phyloP scores from a whole-genome alignment of 2,113 vertebrate genomes.

The Hyaena hyaena region DNA sequence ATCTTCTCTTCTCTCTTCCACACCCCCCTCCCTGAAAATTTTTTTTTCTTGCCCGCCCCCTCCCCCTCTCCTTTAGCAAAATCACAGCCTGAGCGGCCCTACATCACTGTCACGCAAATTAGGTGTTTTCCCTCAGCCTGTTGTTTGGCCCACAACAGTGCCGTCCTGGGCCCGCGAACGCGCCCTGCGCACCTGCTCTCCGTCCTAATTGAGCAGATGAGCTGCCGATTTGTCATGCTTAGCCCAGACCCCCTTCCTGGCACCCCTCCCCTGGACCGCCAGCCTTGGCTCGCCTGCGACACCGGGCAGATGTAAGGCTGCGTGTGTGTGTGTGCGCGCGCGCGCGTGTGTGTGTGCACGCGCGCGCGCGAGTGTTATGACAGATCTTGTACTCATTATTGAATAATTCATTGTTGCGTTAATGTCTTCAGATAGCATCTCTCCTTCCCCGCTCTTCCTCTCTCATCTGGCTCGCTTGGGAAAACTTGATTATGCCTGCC shows the following conservation, averaged over 20 bases:
- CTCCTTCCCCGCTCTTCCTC: constrained; percentile 83
- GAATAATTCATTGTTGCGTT: constrained; percentile 95
- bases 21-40: not conserved
- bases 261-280: constrained; percentile 72
- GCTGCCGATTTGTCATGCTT: constrained; percentile 90
- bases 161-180: constrained; percentile 71
- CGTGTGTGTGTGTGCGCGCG: constrained; percentile 36
- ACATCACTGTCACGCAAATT: constrained; percentile 87
- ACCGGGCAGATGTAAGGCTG: constrained; percentile 86
- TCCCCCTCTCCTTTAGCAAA: not conserved
- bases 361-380: constrained; percentile 70
- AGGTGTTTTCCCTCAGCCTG: constrained; percentile 87
- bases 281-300: constrained; percentile 79
- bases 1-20: constrained; percentile 36
- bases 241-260: constrained; percentile 86
- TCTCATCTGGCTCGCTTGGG: constrained; percentile 88
- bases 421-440: constrained; percentile 91
- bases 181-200: constrained; percentile 86
- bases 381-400: constrained; percentile 92
- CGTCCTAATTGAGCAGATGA: constrained; percentile 88
- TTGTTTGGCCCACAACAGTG: constrained; percentile 82
- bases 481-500: constrained; percentile 96
- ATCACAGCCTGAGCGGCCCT: constrained; percentile 74
- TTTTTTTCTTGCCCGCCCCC: not conserved
- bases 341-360: not conserved